Base-by-base conservation (phyloP, 2,888 invertebrate genomes). In the Nemapogon koenigi region DNA sequence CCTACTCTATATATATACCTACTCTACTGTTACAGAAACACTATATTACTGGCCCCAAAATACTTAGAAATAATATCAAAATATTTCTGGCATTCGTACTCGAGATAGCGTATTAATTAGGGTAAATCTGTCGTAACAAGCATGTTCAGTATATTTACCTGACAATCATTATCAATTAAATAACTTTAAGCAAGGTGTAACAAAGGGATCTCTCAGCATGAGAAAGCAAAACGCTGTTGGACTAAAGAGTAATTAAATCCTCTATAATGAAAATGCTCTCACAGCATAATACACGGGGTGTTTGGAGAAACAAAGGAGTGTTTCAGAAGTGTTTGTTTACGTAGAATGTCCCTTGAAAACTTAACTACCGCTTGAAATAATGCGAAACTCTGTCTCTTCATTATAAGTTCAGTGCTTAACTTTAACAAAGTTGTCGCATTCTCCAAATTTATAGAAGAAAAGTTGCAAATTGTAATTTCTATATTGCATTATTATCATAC, bases 311-410 rank as follows among this genome's bases (percentile, higher is more conserved):
- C 31, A 31, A 31, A 31, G 31, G 31, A 31, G 31, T 31, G 16
- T 16, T 19, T 13, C 18, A 33, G 33, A n/a, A 19, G 33, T 33
- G 19, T 33, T 33, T 33, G 33, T 33, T 33, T 33, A 33, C 33
- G 11, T 33, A 33, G 19, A 33, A 33, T 33, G 33, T 6, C 6
- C 10, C 19, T 19, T 13, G 33, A 19, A n/a, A n/a, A 33, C 33
- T 33, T 11, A 33, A 33, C 18, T 33, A 14, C 18, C 17, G 19
- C 33, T 33, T 33, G 33, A 33, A 17, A 19, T 33, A 33, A 33
- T 33, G 19, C 18, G 33, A 33, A 19, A 14, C 33, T 19, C 33
- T 10, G 33, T 33, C 16, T 33, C 33, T 18, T 33, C 33, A 19
- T 33, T 33, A 19, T 33, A 33, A 33, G 33, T 33, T 33, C 15